Base-by-base conservation (phyloP, 2,888 invertebrate genomes). In the Lysandra bellargus region DNA sequence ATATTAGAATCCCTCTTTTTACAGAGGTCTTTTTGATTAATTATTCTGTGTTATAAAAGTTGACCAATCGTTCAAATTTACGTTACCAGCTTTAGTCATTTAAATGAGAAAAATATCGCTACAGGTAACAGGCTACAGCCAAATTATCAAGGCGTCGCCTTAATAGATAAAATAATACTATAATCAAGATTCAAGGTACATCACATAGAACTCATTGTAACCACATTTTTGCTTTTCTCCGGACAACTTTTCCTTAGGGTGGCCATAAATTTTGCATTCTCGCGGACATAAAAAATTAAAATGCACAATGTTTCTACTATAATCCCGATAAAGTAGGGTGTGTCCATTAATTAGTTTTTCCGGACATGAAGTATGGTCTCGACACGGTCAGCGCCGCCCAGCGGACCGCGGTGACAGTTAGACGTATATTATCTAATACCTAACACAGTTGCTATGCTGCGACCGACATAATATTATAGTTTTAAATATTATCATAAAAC, bases 341-440 rank as follows among this genome's bases (percentile, higher is more conserved):
- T 44, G 49, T 44, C 14, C 30, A 49, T 75, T 23, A 17, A 23
- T 74, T 49, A 49, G 23, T 75, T 75, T 75, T 75, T 75, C 44
- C 75, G 49, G 44, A 49, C 75, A 75, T 49, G 75, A 23, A 49
- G 75, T 33, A 69, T 69, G 64, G 69, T 69, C 69, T 69, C 69
- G 69, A 30, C 33, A 69, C 69, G 69, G 69, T 76, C n/a, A 17
- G 53, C 76, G 76, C 74, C n/a, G 74, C 76, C 17, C 76, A 57
- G 57, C 53, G 7, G 76, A 76, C 5, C 76, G 76, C 30, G 33
- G 76, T 37, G 49, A 76, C 76, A 76, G 76, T 76, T 76, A 76
- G 75, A 0, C 49, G 74, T 53, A 53, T 57, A 57, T 76, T 57
- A 76, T 17, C 76, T 76, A 76, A 76, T 49, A 75, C 49, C 23